Base-by-base conservation (phyloP, 2,888 invertebrate species). In the Leptinotarsa haldemani region DNA sequence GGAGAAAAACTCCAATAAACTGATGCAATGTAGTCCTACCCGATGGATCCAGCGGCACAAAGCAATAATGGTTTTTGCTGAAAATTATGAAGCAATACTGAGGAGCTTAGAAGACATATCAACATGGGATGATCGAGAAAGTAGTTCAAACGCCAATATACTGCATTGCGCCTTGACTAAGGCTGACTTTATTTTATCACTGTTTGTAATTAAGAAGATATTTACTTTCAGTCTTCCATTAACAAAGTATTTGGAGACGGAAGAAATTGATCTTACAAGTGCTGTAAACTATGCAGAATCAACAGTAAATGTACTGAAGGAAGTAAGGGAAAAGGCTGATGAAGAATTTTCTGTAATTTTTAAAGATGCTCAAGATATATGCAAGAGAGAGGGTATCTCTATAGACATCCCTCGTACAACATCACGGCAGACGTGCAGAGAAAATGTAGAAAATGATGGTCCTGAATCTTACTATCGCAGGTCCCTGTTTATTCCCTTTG, bases 351-450 rank as follows among this genome's bases (percentile, higher is more conserved):
- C 52, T 52, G 52, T 52, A 52, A 52, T 52, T 16, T 52, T 52
- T 52, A n/a, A 52, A 52, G n/a, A 52, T 52, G 52, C n/a, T 52
- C 52, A 52, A n/a, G 52, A 52, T 52, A 52, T 52, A 52, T 52
- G 52, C 52, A 52, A 52, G 52, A 52, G 52, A n/a, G 52, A 52
- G 52, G 52, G 52, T 52, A 52, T 52, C 2, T 52, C 52, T 15
- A 52, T 52, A 52, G n/a, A 52, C 52, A 52, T 52, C n/a, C n/a
- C 52, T 52, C 52, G 52, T 13, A 48, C 48, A 48, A 48, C 48
- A 15, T 13, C 15, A 48, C 48, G 48, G 48, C 48, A 48, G 13
- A 52, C 52, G n/a, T 52, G 52, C 52, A 52, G 52, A n/a, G 52
- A 52, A 16, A 52, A 52, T 52, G 52, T 52, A 16, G 52, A 52